Evolutionary conservation across 1,140 invertebrate species (phyloP), one percentile per base, ranked within the genome.

Genomic region (Sesamia nonagrioides): DNA sequence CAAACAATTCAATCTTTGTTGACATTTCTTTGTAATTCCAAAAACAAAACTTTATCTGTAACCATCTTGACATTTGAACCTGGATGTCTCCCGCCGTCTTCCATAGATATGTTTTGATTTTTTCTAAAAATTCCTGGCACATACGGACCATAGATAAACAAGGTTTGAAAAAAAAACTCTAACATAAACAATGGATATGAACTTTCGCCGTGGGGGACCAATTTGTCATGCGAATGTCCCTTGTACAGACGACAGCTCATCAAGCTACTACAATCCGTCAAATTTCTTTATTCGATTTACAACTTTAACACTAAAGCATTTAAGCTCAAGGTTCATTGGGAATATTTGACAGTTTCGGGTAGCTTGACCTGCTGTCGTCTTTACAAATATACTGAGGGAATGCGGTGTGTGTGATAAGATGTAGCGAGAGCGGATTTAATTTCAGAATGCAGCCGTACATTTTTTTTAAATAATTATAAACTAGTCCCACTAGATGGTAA

Each of bases 161-260:
- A 37, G 35, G 6, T 63, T 63, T n/a, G 17, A 66, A 54, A 76
- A 76, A 21, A 66, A 27, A 27, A 27, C 66, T 63, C 60, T 37
- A 76, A 76, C n/a, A 37, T 54, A 66, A 76, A 76, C 74, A 66
- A 66, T 63, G 60, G 17, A 18, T 54, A 54, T 21, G 21, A 66
- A 61, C 8, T 66, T 63, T 66, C 82, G 17, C 75, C 21, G 83
- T 52, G 71, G 78, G 78, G 13, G 80, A 81, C 80, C 80, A 72
- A 84, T 84, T 82, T 84, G 82, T 84, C 82, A 84, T 77, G 37
- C 56, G 58, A 73, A 69, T 50, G 73, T 3, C 52, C 78, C 78
- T 82, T 74, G 69, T 66, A 82, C 61, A n/a, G n/a, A n/a, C n/a
- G n/a, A n/a, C n/a, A n/a, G n/a, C n/a, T n/a, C n/a, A n/a, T n/a